These are phyloP conservation scores for Colinus virginianus DNA, from an alignment of 2,113 vertebrate species.

Conservation along the genomic window DNA sequence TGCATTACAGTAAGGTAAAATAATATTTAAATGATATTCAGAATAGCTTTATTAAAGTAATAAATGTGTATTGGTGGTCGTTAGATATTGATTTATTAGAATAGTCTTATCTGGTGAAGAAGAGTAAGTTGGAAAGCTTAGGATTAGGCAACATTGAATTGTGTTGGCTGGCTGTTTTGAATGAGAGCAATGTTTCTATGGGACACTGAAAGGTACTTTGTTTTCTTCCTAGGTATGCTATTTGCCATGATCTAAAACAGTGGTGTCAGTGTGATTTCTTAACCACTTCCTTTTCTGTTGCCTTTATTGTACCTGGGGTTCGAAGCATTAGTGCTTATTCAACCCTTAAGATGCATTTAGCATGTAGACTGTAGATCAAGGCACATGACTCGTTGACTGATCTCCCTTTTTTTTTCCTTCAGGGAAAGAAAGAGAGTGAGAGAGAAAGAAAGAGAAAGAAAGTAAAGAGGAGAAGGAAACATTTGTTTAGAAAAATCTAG, in stretches of 20 bases:
- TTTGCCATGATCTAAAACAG: not conserved
- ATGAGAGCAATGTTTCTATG: not conserved
- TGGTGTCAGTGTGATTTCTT: not conserved
- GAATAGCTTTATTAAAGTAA: not conserved
- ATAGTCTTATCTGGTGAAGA: not conserved
- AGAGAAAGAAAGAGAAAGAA: not conserved
- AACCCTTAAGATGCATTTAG: not conserved
- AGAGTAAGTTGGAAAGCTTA: not conserved
- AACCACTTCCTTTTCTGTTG: not conserved
- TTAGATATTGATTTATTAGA: not conserved
- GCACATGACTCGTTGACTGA: not conserved
- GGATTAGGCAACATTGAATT: not conserved
- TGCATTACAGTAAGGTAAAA: not conserved
- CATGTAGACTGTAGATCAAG: not conserved
- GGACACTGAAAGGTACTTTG: not conserved
- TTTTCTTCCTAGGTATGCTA: not conserved
- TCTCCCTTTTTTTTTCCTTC: not conserved
- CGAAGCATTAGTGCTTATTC: not conserved
- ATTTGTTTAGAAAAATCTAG: not conserved
- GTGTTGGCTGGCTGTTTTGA: not conserved
- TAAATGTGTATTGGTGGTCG: not conserved
- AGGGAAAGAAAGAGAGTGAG: not conserved
- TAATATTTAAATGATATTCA: not conserved
- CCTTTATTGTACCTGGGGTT: not conserved
- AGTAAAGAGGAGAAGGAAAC: not conserved